These are phyloP conservation scores for Aporophyla nigra DNA, from an alignment of 2,888 invertebrate species.

Conservation along the genomic window DNA sequence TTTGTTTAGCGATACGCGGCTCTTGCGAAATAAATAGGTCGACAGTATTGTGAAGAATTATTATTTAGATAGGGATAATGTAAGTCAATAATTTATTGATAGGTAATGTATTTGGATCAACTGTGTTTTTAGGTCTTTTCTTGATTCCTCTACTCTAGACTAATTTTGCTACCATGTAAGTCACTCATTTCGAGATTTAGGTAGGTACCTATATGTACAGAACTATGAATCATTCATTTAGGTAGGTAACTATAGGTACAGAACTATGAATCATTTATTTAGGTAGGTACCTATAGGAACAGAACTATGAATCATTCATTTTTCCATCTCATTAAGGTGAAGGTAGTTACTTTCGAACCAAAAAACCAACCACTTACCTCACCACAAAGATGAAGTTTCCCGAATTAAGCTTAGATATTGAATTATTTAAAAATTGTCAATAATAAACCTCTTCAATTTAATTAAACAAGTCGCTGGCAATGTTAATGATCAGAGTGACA, in stretches of 20 bases:
- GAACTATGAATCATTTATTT: too few species aligned
- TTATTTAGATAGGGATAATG: conserved; percentile 46
- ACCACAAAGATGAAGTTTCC: background rate
- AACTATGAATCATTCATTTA: too few species aligned
- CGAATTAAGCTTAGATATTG: too few species aligned
- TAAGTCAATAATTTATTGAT: conserved; percentile 39
- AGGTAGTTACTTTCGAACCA: background rate
- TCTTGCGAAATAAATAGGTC: conserved; percentile 66
- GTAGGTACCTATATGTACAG: background rate
- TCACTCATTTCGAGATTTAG: too few species aligned
- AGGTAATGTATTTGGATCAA: background rate
- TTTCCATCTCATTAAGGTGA: background rate
- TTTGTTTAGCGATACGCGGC: conserved; percentile 70
- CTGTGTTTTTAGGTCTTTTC: background rate
- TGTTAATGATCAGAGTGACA: conserved; percentile 2
- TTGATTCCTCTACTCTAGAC: background rate
- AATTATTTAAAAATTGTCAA: background rate
- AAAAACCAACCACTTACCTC: background rate
- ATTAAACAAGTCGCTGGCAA: conserved; percentile 13
- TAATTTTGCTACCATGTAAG: background rate
- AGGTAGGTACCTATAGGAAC: background rate
- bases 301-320: too few species aligned
- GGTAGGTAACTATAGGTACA: background rate
- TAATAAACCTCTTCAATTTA: background rate
- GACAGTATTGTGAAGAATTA: conserved; percentile 48